phyloP scores from a whole-genome alignment of 2,888 invertebrate species.

The Drosophila formosana region DNA sequence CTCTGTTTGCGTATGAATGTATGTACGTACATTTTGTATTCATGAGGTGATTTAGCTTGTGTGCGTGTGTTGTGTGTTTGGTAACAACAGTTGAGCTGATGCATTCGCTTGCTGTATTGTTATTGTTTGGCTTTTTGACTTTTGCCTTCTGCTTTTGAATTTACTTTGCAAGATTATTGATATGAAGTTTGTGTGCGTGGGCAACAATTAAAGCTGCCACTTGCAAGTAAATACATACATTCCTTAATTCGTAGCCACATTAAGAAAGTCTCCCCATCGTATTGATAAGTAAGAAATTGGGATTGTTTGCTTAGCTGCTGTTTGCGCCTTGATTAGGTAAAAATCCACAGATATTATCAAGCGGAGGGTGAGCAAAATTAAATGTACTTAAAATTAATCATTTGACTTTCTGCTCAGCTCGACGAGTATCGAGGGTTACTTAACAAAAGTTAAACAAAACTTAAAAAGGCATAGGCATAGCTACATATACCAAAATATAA shows the following conservation, averaged over 20 bases:
- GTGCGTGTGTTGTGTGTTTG: slow-evolving; percentile 32
- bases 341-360: slow-evolving; percentile 5
- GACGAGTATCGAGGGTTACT: neutral
- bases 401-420: neutral
- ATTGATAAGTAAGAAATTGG: slow-evolving; percentile 6
- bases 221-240: neutral
- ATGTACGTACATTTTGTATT: slow-evolving; percentile 49
- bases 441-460: no score
- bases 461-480: no score
- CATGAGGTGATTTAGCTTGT: slow-evolving; percentile 60
- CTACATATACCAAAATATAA: neutral
- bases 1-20: slow-evolving; percentile 27
- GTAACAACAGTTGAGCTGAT: slow-evolving; percentile 46
- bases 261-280: slow-evolving; percentile 38
- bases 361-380: neutral
- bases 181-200: slow-evolving; percentile 46
- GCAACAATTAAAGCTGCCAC: slow-evolving; percentile 32
- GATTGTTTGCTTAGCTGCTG: slow-evolving; percentile 14
- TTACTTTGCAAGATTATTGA: slow-evolving; percentile 57
- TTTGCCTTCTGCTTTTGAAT: slow-evolving; percentile 41
- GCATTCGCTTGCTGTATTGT: slow-evolving; percentile 30
- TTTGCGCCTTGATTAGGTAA: slow-evolving; percentile 13
- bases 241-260: slow-evolving; percentile 30
- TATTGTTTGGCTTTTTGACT: slow-evolving; percentile 46
- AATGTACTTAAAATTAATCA: neutral